Base-by-base conservation (phyloP, 2,888 invertebrate genomes). In the Lithodes maja region DNA sequence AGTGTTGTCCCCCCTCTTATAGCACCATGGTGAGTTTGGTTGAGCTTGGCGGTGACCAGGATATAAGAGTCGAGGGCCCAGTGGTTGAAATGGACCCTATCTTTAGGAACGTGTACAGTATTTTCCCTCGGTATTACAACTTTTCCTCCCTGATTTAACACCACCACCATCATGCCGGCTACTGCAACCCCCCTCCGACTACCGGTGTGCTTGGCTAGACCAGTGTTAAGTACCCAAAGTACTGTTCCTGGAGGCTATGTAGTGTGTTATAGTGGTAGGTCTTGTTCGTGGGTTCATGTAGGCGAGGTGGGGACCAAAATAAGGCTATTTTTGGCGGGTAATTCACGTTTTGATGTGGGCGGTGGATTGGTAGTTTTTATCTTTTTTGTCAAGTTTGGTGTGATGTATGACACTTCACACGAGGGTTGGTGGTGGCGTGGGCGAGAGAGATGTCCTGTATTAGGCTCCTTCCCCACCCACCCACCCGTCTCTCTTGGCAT, bases 351-450 rank as follows among this genome's bases (percentile, higher is more conserved):
- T 7, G 12, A 61, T 61, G 0, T 61, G 61, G 61, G 12, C 12
- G 77, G 33, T 2, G 77, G 17, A 79, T 79, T 15, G 33, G 33
- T 33, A 33, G 33, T 61, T 61, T 75, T 77, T 53, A 17, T 17
- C 69, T 52, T 61, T 50, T 69, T 15, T n/a, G 75, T n/a, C 5
- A 75, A 33, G 49, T 33, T 33, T 5, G 75, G 5, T 9, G 79
- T 79, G 78, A 61, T 79, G 68, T 78, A 79, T 85, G 85, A 85
- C 85, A 85, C 52, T 85, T 85, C 79, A 69, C 85, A 85, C 85
- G 68, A 78, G 85, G 83, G 61, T 61, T 15, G 52, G 54, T 69
- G 78, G n/a, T 69, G 78, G n/a, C 61, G 12, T 49, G 53, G n/a
- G n/a, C 0, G 12, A 12, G 17, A 52, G 82, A 52, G 17, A 55